Evolutionary conservation across 2,888 invertebrate genomes (phyloP).

Genomic region (Ferrisia virgata): DNA sequence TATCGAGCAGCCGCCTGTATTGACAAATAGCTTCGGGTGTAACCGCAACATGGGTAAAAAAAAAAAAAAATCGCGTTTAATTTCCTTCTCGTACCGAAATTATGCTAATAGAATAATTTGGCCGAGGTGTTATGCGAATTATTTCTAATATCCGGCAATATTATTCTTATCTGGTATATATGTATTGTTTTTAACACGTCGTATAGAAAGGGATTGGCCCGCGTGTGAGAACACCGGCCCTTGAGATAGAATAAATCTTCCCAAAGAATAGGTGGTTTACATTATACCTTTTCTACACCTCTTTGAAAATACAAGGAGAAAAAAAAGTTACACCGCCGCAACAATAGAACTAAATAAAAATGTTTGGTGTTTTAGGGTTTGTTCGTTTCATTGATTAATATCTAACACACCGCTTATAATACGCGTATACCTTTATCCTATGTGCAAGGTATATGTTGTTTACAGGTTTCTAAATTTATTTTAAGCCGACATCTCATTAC

Average conservation of each 20-base stretch:
- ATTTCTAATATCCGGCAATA: neutral
- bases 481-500: conserved; percentile 20
- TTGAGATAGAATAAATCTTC: conserved; percentile 16
- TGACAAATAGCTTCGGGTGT: neutral
- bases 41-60: neutral
- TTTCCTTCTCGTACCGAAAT: neutral
- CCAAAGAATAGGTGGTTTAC: conserved; percentile 4
- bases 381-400: conserved; percentile 1
- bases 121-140: neutral
- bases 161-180: too few species aligned
- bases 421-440: too few species aligned
- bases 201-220: neutral
- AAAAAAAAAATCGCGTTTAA: neutral
- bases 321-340: neutral
- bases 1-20: neutral
- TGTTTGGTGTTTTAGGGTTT: conserved; percentile 17
- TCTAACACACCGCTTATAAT: neutral
- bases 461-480: conserved; percentile 14
- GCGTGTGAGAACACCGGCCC: conserved; percentile 7
- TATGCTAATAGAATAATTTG: neutral
- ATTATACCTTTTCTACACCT: conserved; percentile 11
- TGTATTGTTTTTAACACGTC: neutral
- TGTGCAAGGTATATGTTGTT: too few species aligned
- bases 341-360: neutral
- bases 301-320: neutral